Evolutionary conservation across 2,797 vertebrate species (phyloP).

Genomic region (Urocyon cinereoargenteus): DNA sequence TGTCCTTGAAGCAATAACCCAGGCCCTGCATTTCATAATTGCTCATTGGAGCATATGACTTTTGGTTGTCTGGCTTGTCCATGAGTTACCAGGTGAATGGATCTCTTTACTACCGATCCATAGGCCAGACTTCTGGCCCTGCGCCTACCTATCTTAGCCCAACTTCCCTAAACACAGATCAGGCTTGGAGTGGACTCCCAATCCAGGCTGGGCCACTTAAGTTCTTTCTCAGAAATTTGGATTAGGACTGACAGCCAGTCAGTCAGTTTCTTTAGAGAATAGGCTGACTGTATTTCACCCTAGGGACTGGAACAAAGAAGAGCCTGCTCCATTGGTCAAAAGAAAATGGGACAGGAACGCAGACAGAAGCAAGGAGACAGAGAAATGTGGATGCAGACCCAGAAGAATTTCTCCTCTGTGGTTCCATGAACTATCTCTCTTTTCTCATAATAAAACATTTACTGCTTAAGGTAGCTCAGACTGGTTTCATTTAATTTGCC

Average conservation of each 20-base stretch:
- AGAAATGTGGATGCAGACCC: not conserved
- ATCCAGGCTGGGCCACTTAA: not conserved
- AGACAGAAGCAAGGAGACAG: not conserved
- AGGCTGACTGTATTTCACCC: not conserved
- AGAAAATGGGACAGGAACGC: not conserved
- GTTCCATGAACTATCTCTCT: not conserved
- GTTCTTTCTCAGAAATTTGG: not conserved
- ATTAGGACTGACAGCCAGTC: not conserved
- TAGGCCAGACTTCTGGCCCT: not conserved
- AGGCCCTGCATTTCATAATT: not conserved
- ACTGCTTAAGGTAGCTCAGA: not conserved
- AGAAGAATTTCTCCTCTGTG: not conserved
- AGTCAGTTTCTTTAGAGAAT: not conserved
- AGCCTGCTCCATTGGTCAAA: not conserved
- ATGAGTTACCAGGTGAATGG: not conserved
- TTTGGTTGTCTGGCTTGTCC: not conserved
- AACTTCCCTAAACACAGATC: not conserved
- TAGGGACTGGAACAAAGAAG: not conserved
- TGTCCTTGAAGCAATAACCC: not conserved
- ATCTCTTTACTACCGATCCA: too few species aligned
- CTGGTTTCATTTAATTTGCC: not conserved
- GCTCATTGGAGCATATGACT: not conserved
- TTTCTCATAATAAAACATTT: not conserved
- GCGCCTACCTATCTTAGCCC: not conserved
- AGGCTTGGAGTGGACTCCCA: rapidly evolving